Evolutionary conservation across 92 coral and sea anemone genomes (phyloP).

Genomic region (Virgularia gustaviana): DNA sequence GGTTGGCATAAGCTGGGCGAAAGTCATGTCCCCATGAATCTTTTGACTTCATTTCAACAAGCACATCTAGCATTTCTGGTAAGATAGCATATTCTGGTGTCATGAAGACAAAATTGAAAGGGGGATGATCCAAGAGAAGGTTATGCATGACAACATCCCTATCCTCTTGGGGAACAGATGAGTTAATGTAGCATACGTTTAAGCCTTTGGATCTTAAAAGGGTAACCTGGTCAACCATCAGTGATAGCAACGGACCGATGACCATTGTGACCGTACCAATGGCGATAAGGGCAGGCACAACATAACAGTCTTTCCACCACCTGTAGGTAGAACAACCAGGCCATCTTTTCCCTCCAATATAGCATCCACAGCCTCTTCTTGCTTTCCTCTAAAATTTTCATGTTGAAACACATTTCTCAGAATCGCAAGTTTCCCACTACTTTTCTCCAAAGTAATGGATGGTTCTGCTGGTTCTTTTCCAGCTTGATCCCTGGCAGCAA

Average conservation of each 20-base stretch:
- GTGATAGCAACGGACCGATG: conserved; percentile 45
- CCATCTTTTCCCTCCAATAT: conserved; percentile 17
- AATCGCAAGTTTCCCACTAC: conserved; percentile 1
- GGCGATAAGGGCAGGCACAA: conserved; percentile 54
- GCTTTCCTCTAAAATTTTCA: conserved; percentile 45
- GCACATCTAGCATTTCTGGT: neutral
- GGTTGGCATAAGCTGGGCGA: conserved; percentile 51
- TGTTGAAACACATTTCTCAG: neutral
- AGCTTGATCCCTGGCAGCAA: no score
- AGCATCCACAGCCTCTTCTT: conserved; percentile 44
- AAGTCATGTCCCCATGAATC: conserved; percentile 66
- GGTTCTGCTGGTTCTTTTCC: no score
- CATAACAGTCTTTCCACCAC: conserved; percentile 62
- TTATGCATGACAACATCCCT: conserved; percentile 38
- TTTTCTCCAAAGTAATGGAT: no score
- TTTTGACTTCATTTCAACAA: conserved; percentile 6
- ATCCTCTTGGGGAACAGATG: conserved; percentile 39
- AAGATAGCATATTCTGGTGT: conserved; percentile 56
- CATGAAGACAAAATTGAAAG: conserved; percentile 40
- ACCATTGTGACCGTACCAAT: conserved; percentile 48
- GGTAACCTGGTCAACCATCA: conserved; percentile 56
- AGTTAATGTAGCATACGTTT: conserved; percentile 52
- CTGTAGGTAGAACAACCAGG: conserved; percentile 54
- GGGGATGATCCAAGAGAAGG: conserved; percentile 32
- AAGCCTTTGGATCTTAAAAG: conserved; percentile 37